Base-by-base conservation (phyloP, 2,113 vertebrate genomes). In the Oncorhynchus nerka region DNA sequence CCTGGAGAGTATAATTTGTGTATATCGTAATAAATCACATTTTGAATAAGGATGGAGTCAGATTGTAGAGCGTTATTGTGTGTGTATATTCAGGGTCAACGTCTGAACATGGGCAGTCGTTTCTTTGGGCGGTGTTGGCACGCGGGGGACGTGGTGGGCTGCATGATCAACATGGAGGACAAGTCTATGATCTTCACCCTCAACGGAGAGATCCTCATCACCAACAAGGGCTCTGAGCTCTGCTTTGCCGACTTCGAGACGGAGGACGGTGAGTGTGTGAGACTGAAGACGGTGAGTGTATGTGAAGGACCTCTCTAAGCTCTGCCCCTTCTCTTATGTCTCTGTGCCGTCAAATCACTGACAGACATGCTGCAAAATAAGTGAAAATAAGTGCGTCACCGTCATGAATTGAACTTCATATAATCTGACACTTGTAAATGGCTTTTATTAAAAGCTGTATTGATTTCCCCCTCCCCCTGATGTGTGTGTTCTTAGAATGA, bases 161-260 rank as follows among this genome's bases (percentile, higher is more conserved):
- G 97, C 76, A 96, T 99, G 97, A 98, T 99, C 89, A 98, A 99
- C 89, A 92, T 99, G 93, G 96, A 98, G 82, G 98, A 99, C 86
- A 97, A 98, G 80, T 99, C 97, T 45, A 99, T 99, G 94, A 97
- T 99, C 85, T 99, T 99, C 91, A 99, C 97, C 19, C 91, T 99
- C 22, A 99, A 99, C 73, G 98, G 98, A 83, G 97, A 99, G 79
- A 93, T 99, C 74, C 95, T 99, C 75, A 99, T 99, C 89, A 99
- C 97, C 59, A 97, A 92, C 89, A 97, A 96, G 90, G 98, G 98
- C 86, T 99, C 98, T n/a, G 98, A 99, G 87, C 97, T 99, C 74
- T 97, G 97, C 1, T 99, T 99, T 75, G 95, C 97, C 3, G 98
- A 99, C 92, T 99, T 99, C 76, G 97, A 97, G 86, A 93, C 95